phyloP scores from a whole-genome alignment of 2,113 vertebrate genomes.

The Haplochromis burtoni region DNA sequence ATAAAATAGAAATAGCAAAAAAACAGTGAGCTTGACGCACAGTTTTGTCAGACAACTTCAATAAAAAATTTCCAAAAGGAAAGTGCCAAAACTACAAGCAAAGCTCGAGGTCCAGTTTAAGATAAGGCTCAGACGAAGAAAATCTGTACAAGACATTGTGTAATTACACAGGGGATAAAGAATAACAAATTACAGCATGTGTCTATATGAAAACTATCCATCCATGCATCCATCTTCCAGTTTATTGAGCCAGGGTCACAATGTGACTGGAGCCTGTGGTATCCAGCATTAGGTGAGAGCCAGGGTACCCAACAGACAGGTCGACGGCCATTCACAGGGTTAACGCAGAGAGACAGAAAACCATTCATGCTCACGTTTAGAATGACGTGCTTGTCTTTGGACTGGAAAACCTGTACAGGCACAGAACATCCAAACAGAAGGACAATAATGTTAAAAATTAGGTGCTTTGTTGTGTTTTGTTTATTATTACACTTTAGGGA shows the following conservation, averaged over 20 bases:
- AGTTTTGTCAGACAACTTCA: not conserved
- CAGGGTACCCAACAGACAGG: not conserved
- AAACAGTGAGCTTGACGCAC: not conserved
- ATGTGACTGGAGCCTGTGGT: not conserved
- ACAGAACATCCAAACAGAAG: not conserved
- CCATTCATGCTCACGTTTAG: not conserved
- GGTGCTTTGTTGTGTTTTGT: not conserved
- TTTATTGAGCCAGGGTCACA: not conserved
- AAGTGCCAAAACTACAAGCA: not conserved
- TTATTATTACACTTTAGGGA: not conserved
- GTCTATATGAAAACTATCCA: not conserved
- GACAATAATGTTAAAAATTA: not conserved
- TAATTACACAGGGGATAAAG: not conserved
- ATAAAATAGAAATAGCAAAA: not conserved
- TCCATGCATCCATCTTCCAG: rapidly evolving
- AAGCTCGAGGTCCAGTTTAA: not conserved
- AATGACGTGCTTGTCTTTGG: not conserved
- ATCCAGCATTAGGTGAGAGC: not conserved
- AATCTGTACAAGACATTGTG: not conserved
- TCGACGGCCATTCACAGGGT: not conserved
- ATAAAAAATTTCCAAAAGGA: not conserved
- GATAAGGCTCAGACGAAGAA: not conserved
- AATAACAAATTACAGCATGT: not conserved
- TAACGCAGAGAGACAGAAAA: not conserved
- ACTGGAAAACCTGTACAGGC: not conserved